Base-by-base conservation (phyloP, 2,888 invertebrate genomes). In the Clanis bilineata region DNA sequence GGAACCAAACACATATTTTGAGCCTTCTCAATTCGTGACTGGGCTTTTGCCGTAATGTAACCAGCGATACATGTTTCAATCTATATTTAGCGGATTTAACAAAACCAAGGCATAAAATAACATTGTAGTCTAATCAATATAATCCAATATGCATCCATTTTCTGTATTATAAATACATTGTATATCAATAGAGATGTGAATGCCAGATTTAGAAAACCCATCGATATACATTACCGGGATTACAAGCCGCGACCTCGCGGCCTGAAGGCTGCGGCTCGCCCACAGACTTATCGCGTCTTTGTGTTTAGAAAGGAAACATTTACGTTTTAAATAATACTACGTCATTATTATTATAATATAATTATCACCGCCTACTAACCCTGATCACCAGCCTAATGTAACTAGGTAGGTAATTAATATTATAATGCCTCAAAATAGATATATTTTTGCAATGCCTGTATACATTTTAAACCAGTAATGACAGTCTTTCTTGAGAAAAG, bases 241-340 rank as follows among this genome's bases (percentile, higher is more conserved):
- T 23, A 45, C 45, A 45, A 45, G 45, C 45, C 45, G 45, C 45
- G 45, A 45, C 45, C 45, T 45, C 45, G 45, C 45, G 23, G 45
- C n/a, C 12, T 45, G 23, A 45, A 45, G 45, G 45, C 25, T 45
- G 45, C 45, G 23, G 45, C 23, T 45, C 45, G 45, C 45, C 45
- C 45, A 45, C 45, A 23, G 45, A 45, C n/a, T 25, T 45, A 45
- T 45, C 45, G 45, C 45, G 25, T 45, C 45, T 45, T 12, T 5
- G n/a, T 23, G 45, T 45, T 45, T 45, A 45, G 45, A 45, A 45
- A 45, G 45, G 45, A 45, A 45, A 45, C 22, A 44, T 23, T 23
- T 7, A 21, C 12, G 3, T 45, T 45, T n/a, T 45, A 23, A 45
- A 45, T 23, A 45, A 45, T 25, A 23, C 44, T 10, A 44, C 23